Evolutionary conservation across 2,888 invertebrate genomes (phyloP).

Genomic region (Luffia ferchaultella): DNA sequence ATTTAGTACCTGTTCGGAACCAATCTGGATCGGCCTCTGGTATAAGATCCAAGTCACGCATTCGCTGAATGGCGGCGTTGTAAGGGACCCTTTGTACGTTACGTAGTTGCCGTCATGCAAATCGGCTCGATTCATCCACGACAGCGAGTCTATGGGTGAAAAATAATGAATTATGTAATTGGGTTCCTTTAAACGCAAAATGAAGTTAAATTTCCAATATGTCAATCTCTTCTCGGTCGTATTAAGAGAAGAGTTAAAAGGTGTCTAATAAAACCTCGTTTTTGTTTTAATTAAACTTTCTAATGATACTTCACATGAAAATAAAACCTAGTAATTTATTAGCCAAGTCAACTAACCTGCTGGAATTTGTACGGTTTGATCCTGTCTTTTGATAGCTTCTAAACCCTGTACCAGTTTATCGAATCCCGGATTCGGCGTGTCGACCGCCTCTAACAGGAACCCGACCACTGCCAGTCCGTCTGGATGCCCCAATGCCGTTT

Average conservation of each 20-base stretch:
- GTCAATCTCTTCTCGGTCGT: too few relatives aligned
- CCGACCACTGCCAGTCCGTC: constrained; percentile 77
- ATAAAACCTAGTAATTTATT: too few relatives aligned
- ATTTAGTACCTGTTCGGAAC: constrained; percentile 69
- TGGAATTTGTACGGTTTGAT: constrained; percentile 36
- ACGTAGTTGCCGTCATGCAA: constrained; percentile 75
- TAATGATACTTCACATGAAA: too few relatives aligned
- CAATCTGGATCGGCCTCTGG: constrained; percentile 72
- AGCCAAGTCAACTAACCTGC: constrained; percentile 45
- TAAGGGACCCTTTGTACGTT: constrained; percentile 76
- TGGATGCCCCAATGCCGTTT: constrained; percentile 71
- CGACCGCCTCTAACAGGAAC: constrained; percentile 69
- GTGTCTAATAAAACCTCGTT: too few relatives aligned
- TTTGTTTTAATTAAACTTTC: too few relatives aligned
- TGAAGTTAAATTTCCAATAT: too few relatives aligned
- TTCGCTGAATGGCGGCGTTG: constrained; percentile 76
- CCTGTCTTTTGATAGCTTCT: constrained; percentile 42
- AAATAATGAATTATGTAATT: constrained; percentile 6
- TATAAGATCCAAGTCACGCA: constrained; percentile 80
- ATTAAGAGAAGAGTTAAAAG: too few relatives aligned
- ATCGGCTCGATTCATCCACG: constrained; percentile 74
- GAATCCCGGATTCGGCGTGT: constrained; percentile 67
- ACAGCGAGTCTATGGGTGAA: constrained; percentile 65
- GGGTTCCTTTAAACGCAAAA: too few relatives aligned
- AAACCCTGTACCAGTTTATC: constrained; percentile 65